Evolutionary conservation across 2,797 vertebrate species (phyloP).

Genomic region (Tachyglossus aculeatus): DNA sequence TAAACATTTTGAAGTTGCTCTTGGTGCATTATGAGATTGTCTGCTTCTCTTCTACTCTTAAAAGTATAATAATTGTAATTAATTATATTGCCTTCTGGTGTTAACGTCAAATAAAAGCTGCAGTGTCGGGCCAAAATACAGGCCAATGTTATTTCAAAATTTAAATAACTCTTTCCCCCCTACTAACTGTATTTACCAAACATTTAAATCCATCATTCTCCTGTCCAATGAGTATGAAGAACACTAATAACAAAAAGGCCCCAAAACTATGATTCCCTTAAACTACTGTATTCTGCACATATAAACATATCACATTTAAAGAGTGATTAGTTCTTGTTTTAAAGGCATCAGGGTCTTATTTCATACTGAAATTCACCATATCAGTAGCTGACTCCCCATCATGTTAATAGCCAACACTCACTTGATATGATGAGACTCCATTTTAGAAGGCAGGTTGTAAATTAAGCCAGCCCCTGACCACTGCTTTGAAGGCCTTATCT

Average conservation of each 20-base stretch:
- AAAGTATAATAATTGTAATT: constrained; percentile 76
- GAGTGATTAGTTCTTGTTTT: not conserved
- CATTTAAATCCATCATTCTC: constrained; percentile 4
- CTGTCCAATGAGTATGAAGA: not conserved
- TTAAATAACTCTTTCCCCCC: constrained; percentile 51
- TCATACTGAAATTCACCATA: not conserved
- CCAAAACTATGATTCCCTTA: not conserved
- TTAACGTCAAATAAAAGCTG: constrained; percentile 16
- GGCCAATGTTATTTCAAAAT: constrained; percentile 68
- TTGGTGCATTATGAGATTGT: constrained; percentile 39
- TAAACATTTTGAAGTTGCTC: constrained; percentile 74
- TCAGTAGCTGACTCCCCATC: constrained; percentile 6
- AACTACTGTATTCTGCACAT: not conserved
- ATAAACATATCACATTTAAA: not conserved
- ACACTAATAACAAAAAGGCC: not conserved
- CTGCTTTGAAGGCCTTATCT: constrained; percentile 19
- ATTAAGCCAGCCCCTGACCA: not conserved
- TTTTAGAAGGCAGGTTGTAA: constrained; percentile 12
- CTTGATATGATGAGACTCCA: not conserved
- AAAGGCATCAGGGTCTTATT: not conserved
- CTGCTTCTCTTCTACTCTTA: constrained; percentile 68
- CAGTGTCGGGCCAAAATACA: constrained; percentile 43
- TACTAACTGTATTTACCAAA: constrained; percentile 71
- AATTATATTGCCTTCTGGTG: constrained; percentile 64
- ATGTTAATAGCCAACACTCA: not conserved